These are phyloP conservation scores for Haliclystus octoradiatus DNA, from an alignment of 30 jellyfish, hydroid and myxozoan genomes.

Conservation along the genomic window DNA sequence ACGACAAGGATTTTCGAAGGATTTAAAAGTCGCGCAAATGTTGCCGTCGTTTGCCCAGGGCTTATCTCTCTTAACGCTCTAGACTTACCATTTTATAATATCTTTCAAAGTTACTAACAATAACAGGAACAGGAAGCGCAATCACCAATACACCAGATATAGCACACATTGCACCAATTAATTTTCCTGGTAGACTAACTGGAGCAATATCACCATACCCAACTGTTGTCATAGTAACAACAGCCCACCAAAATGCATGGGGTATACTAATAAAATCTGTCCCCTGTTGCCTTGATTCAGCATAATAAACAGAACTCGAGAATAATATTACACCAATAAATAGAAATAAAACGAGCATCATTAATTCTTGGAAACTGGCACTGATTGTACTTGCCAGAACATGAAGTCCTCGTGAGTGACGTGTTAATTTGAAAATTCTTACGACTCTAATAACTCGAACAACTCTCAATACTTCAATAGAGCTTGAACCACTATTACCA, in stretches of 20 bases:
- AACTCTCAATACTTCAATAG: constrained; percentile 80
- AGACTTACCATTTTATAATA: constrained; percentile 81
- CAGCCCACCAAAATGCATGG: constrained; percentile 99
- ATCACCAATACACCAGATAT: constrained; percentile 96
- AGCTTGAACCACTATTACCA: constrained; percentile 41
- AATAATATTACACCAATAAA: constrained; percentile 79
- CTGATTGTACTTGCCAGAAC: constrained; percentile 82
- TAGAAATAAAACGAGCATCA: constrained; percentile 79
- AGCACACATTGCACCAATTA: constrained; percentile 98
- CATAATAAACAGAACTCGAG: constrained; percentile 94
- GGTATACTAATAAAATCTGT: constrained; percentile 72
- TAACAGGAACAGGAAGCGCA: constrained; percentile 98
- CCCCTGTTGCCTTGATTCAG: constrained; percentile 47
- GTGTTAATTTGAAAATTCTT: constrained; percentile 85
- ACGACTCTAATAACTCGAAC: constrained; percentile 89
- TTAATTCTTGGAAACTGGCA: constrained; percentile 92
- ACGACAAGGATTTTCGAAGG: too few relatives aligned
- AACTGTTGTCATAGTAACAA: constrained; percentile 97
- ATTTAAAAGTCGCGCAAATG: too few relatives aligned
- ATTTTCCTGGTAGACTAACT: constrained; percentile 59
- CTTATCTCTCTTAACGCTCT: too few relatives aligned
- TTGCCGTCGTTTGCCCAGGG: too few relatives aligned
- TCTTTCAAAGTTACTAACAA: constrained; percentile 91
- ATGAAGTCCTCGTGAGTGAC: constrained; percentile 98
- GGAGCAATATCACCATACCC: constrained; percentile 94